Percentiles rank a stretch among this genome's conserved stretches.
Conservation (phyloP, 2,797 vertebrate genomes). For the Anas capensis region DNA sequence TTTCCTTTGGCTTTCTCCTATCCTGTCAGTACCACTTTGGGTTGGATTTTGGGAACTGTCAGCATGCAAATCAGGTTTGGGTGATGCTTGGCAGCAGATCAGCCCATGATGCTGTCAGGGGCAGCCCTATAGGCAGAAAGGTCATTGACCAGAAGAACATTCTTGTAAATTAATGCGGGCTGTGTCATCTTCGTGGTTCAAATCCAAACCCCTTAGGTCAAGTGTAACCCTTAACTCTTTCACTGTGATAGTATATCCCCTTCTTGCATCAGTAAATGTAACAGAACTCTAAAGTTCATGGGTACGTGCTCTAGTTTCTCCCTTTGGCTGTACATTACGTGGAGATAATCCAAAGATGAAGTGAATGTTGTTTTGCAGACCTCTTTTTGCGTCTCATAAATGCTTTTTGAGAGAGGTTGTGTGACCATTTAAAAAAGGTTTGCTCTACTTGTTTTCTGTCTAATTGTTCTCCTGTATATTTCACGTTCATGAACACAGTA, state of each 20-base stretch:
- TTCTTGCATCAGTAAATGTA: background rate
- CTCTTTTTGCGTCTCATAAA: background rate
- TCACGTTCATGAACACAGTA: background rate
- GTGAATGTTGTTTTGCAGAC: background rate
- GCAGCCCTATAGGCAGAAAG: background rate
- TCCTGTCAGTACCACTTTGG: background rate
- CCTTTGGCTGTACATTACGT: background rate
- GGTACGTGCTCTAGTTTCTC: background rate
- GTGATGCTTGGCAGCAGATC: background rate
- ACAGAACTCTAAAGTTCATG: background rate
- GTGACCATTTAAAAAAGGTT: background rate
- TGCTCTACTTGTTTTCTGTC: background rate
- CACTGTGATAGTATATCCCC: background rate
- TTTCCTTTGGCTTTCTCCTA: background rate
- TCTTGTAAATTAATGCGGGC: background rate
- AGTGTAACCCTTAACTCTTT: conserved; percentile 13
- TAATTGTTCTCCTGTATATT: background rate
- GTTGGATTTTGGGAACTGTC: background rate
- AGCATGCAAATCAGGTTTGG: background rate
- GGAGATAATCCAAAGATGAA: background rate
- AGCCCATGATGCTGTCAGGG: background rate
- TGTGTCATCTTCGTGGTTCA: background rate
- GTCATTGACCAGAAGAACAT: conserved; percentile 40
- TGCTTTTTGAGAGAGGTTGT: background rate
- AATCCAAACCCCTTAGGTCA: background rate